Evolutionary conservation across 2,888 invertebrate species (phyloP).

Genomic region (Acanthopleura granulata): DNA sequence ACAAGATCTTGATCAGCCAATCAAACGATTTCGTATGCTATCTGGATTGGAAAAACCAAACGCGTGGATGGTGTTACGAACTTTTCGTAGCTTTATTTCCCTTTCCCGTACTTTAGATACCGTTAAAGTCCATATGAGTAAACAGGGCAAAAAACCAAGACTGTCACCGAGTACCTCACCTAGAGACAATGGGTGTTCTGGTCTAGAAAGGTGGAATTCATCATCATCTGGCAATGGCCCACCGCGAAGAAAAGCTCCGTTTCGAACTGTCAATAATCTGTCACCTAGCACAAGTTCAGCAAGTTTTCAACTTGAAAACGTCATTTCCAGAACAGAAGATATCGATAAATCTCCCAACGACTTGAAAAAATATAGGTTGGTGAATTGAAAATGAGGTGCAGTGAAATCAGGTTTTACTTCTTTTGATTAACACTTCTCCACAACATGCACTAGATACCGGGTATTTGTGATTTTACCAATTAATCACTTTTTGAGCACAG

Average conservation of each 20-base stretch:
- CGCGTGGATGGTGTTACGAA: not conserved
- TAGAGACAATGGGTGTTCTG: not conserved
- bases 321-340: not conserved
- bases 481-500: no score
- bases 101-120: not conserved
- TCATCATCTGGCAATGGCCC: not conserved
- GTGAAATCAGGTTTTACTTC: not conserved
- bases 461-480: not conserved
- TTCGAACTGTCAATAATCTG: not conserved
- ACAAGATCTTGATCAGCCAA: not conserved
- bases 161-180: not conserved
- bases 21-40: not conserved
- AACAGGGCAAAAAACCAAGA: not conserved
- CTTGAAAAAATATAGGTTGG: not conserved
- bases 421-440: not conserved
- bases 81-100: not conserved
- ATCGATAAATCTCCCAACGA: constrained; percentile 16
- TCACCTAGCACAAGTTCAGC: not conserved
- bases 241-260: not conserved
- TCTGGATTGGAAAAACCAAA: not conserved
- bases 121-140: not conserved
- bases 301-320: not conserved
- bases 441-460: not conserved
- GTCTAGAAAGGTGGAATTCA: not conserved
- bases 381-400: not conserved